A percentile compares a stretch with the other conserved stretches of the same genome.
Evolutionary conservation across 2,888 invertebrate genomes (phyloP).

Genomic region (Limnephilus marmoratus): DNA sequence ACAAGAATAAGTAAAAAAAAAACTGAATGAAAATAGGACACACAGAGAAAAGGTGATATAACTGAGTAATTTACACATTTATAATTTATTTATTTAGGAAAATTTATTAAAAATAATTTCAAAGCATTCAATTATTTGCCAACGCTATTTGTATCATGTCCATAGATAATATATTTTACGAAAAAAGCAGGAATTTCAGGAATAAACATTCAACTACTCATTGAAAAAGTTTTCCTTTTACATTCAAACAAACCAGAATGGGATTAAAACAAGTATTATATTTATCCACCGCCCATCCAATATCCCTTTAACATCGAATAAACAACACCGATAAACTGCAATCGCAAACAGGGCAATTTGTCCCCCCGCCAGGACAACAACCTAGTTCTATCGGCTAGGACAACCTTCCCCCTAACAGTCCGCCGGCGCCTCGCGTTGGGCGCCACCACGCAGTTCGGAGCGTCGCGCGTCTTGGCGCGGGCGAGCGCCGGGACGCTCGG

Average conservation of each 20-base stretch:
- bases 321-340: conserved; percentile 6
- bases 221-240: no score
- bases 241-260: background rate
- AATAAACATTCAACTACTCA: no score
- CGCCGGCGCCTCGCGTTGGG: conserved; percentile 28
- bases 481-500: conserved; percentile 30
- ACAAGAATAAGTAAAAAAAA: no score
- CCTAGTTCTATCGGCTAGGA: background rate
- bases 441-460: background rate
- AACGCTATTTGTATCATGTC: no score
- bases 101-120: no score
- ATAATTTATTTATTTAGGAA: no score
- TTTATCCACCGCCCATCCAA: background rate
- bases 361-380: conserved; percentile 2
- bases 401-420: background rate
- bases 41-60: no score
- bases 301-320: conserved; percentile 1
- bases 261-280: background rate
- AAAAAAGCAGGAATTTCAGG: no score
- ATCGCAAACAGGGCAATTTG: conserved; percentile 44
- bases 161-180: no score
- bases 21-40: no score
- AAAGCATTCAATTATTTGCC: no score
- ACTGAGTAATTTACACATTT: no score
- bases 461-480: background rate